Evolutionary conservation across 2,888 invertebrate genomes (phyloP), one percentile per base, ranked within the genome.

Genomic region (Allophyes oxyacanthae): DNA sequence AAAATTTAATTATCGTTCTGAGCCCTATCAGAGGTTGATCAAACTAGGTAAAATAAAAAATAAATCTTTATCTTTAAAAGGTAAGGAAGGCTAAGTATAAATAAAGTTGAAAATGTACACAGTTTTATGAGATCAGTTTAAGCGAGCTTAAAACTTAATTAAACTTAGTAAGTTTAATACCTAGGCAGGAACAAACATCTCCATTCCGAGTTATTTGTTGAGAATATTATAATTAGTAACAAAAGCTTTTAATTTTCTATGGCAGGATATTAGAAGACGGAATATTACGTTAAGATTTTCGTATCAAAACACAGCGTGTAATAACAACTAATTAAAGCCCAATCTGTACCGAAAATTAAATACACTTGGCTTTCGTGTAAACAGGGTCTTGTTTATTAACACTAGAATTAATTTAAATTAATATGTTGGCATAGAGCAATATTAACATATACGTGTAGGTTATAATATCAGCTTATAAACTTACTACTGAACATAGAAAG

Each of bases 81-180:
- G 2, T 20, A 4, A 20, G 20, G n/a, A 25, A 40, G 20, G 9
- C n/a, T 30, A 20, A 13, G 10, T n/a, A 33, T n/a, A 26, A n/a
- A 37, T 30, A 44, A 40, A 40, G 8, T 55, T 37, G 34, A 55
- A 49, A 4, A 20, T 11, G 25, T 34, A 36, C 25, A 50, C 20
- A 14, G 14, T 38, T 55, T 49, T 49, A 26, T 10, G 32, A 36
- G 25, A 66, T 49, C 34, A 40, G 32, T 42, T 40, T 44, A 25
- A 38, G 14, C n/a, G 9, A 45, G 15, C 6, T 41, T 37, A n/a
- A n/a, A n/a, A n/a, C n/a, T n/a, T n/a, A n/a, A 48, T 46, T 41
- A 10, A 11, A 45, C 13, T 54, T 65, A 14, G 42, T 55, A 57
- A 53, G 33, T 48, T 30, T 20, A 64, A 54, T 41, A 44, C 10